Base-by-base conservation (phyloP, 2,113 vertebrate species). In the Crotalus tigris region DNA sequence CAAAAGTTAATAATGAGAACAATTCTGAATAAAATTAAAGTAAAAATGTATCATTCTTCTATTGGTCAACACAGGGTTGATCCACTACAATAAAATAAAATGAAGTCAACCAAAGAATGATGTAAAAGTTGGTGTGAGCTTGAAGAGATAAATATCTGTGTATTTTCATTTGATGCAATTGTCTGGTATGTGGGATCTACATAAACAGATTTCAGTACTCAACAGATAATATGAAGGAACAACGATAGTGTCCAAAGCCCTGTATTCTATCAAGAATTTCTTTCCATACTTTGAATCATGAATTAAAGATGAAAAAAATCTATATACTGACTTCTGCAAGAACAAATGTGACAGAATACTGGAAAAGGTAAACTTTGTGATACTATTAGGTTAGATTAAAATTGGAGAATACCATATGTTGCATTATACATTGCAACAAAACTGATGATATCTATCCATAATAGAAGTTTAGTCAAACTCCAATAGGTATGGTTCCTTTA, bases 1-100 rank as follows among this genome's bases (percentile, higher is more conserved):
- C 88, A 49, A 94, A 96, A 90, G 92, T 51, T 90, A 88, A 92
- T 94, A 94, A 12, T 89, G 58, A 33, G 4, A 92, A 93, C 87
- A 85, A 26, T 46, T 75, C 94, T 86, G 93, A 90, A 4, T 89
- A 93, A 91, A 86, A 51, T 9, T 8, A 24, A 19, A 88, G 17
- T 46, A 51, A 21, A 58, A 85, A 10, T 55, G 6, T 59, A 13
- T 9, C 15, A 53, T 89, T 17, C 75, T 81, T 39, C 23, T 39
- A 24, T 23, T 58, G 17, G 24, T 17, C 33, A 90, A 44, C 5
- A 33, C 17, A 11, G 81, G 39, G 1, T 23, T 15, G 26, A 21
- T 90, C 39, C 12, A 59, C 24, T 29, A 51, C 54, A 90, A 46
- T 85, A 59, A 55, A 55, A 64, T 64, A 75, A 90, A 91, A 51